A percentile compares a stretch with the other conserved stretches of the same genome.
Evolutionary conservation across 1,140 invertebrate species (phyloP).

Genomic region (Solenopsis fugax): DNA sequence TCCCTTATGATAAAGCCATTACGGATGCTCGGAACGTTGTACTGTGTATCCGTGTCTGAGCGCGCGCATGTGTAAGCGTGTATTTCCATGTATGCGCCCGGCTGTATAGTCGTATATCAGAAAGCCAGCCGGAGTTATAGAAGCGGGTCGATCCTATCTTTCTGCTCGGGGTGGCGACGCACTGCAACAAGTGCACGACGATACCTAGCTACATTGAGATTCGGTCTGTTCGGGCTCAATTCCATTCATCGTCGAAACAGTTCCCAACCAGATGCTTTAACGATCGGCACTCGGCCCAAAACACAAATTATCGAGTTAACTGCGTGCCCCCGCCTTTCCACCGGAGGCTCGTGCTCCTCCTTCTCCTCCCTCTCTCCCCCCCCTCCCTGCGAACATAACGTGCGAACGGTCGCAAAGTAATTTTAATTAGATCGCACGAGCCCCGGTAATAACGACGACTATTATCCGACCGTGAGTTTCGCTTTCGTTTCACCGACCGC

Average conservation of each 20-base stretch:
- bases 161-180: constrained; percentile 75
- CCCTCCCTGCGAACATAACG: background rate
- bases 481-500: constrained; percentile 63
- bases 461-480: constrained; percentile 50
- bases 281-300: constrained; percentile 75
- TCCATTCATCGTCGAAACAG: constrained; percentile 77
- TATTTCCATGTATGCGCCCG: constrained; percentile 4
- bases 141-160: constrained; percentile 79
- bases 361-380: background rate
- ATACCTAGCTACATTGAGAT: constrained; percentile 74
- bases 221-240: constrained; percentile 74
- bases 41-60: constrained; percentile 18
- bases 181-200: constrained; percentile 77
- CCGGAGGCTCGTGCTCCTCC: background rate
- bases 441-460: constrained; percentile 58
- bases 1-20: constrained; percentile 75
- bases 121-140: constrained; percentile 77
- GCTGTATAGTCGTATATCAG: constrained; percentile 69
- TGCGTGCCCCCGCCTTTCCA: constrained; percentile 1
- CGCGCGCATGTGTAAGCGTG: background rate
- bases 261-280: constrained; percentile 74
- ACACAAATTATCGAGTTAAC: constrained; percentile 78
- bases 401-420: constrained; percentile 71
- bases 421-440: constrained; percentile 73
- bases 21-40: constrained; percentile 66